Base-by-base conservation (phyloP, 2,888 invertebrate genomes). In the Theodoxus fluviatilis region DNA sequence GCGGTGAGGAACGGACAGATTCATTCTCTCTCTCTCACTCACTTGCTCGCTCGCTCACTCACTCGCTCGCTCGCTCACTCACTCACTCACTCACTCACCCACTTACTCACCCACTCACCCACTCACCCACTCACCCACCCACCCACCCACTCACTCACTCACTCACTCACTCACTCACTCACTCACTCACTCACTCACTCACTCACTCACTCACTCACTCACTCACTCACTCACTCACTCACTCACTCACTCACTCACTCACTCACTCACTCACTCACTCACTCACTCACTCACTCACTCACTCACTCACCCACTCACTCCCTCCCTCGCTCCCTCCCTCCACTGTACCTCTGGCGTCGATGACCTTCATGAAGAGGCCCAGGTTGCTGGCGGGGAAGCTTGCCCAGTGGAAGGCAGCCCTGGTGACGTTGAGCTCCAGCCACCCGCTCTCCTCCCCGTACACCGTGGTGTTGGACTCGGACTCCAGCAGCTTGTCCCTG, bases 381-480 rank as follows among this genome's bases (percentile, higher is more conserved):
- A 92, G 91, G 87, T 97, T 97, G 72, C 92, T 91, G 31, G 91
- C 90, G 0, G 94, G 93, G 78, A 92, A 91, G 25, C 91, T 90
- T 74, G 94, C 91, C 96, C 96, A 97, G 64, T 92, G 90, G 0
- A 90, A 89, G 55, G 95, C 88, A 4, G 94, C 92, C 66, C 89
- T 90, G 2, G 94, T 95, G 52, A 95, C 91, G 86, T 96, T 96
- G 76, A 96, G 87, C 80, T 93, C 92, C 71, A 96, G 85, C 96
- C 96, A 96, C 9, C 95, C 95, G 76, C 93, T 92, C 73, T 91
- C 91, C 49, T 81, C 76, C 68, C 79, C 75, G 7, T 72, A 90
- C 90, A 3, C 92, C 90, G 80, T 79, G 64, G 78, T 59, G 69
- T 77, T 81, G 0, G 74, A 74, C 65, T 80, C 81, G 9, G 76